A percentile compares a stretch with the other conserved stretches of the same genome.
Evolutionary conservation across 2,113 vertebrate genomes (phyloP).

Genomic region (Tor tambroides): DNA sequence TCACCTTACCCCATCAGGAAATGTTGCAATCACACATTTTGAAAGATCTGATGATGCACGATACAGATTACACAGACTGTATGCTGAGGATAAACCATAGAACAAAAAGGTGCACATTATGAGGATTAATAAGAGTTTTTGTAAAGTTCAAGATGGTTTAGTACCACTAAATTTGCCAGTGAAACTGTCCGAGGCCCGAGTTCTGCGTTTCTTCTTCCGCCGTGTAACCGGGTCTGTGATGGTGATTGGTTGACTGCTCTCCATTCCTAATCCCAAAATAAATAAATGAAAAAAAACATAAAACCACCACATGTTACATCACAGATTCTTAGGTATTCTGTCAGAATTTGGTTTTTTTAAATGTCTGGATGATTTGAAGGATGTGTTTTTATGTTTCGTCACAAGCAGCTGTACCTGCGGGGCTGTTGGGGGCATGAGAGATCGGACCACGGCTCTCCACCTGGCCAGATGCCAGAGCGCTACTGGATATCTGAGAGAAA

Average conservation of each 20-base stretch:
- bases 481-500: constrained; percentile 64
- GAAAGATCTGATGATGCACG: not conserved
- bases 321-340: not conserved
- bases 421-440: constrained; percentile 50
- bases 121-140: not conserved
- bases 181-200: constrained; percentile 81
- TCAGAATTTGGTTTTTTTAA: not conserved
- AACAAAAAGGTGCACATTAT: not conserved
- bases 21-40: not conserved
- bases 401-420: constrained; percentile 48
- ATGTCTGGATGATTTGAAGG: not conserved
- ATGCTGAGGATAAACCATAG: not conserved
- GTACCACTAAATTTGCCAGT: constrained; percentile 90
- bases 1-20: not conserved
- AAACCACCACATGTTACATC: not conserved
- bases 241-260: constrained; percentile 86
- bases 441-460: constrained; percentile 50
- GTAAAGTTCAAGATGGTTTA: not conserved
- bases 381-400: not conserved
- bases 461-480: constrained; percentile 66
- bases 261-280: constrained; percentile 77
- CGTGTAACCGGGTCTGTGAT: constrained; percentile 82
- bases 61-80: too few species aligned
- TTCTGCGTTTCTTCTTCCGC: constrained; percentile 90
- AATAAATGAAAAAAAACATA: too few species aligned